A percentile compares a stretch with the other conserved stretches of the same genome.
These are phyloP conservation scores for Pelagia noctiluca DNA, from an alignment of 30 jellyfish, hydroid and myxozoan species.

Conservation along the genomic window DNA sequence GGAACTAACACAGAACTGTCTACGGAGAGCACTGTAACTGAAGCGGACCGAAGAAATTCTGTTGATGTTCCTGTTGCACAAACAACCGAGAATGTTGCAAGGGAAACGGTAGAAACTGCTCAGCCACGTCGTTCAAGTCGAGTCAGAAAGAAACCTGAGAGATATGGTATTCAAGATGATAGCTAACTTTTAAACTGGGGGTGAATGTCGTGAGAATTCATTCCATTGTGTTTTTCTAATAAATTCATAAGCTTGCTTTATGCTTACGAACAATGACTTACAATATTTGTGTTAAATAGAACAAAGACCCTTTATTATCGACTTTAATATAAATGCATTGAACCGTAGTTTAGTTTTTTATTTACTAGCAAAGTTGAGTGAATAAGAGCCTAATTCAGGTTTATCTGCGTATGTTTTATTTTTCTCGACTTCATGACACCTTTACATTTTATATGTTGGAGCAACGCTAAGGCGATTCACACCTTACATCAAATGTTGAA, in stretches of 20 bases:
- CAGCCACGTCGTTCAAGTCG: background rate
- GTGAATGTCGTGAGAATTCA: conserved; percentile 1
- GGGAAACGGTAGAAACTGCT: background rate
- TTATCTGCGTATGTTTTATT: too few relatives aligned
- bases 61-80: too few relatives aligned
- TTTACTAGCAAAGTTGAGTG: background rate
- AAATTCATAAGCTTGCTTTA: background rate
- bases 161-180: too few relatives aligned
- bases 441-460: too few relatives aligned
- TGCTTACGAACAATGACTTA: background rate
- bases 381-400: too few relatives aligned
- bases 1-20: conserved; percentile 6
- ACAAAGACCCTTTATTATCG: background rate
- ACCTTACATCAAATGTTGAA: too few relatives aligned
- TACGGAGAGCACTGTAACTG: background rate
- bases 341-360: background rate
- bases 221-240: background rate
- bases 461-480: too few relatives aligned
- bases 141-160: too few relatives aligned
- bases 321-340: background rate
- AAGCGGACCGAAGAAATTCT: background rate
- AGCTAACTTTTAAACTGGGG: background rate
- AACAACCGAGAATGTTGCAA: background rate
- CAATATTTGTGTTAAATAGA: background rate
- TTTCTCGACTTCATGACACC: too few relatives aligned